A percentile compares a stretch with the other conserved stretches of the same genome.
These are phyloP conservation scores for Augiades crinisus DNA, from an alignment of 2,888 invertebrate species.

Conservation along the genomic window DNA sequence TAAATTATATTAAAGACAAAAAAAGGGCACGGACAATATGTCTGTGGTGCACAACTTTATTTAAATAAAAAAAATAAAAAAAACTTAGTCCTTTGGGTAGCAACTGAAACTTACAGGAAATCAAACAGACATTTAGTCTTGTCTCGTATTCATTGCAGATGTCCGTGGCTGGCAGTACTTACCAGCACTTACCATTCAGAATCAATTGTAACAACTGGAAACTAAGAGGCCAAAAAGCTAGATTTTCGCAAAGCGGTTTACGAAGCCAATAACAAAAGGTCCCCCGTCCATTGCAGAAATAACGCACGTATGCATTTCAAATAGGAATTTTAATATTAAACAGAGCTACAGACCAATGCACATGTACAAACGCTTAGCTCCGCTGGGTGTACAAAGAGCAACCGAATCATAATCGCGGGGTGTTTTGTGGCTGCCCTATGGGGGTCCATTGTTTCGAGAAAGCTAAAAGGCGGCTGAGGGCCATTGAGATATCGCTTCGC, in stretches of 20 bases:
- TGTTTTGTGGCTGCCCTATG: constrained; percentile 22
- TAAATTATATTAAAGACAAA: no score
- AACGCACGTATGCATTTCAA: constrained; percentile 12
- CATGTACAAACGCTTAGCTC: constrained; percentile 8
- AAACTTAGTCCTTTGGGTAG: no score
- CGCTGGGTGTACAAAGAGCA: constrained; percentile 18
- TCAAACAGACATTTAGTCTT: no score
- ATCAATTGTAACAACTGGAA: no score
- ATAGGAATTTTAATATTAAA: constrained; percentile 21
- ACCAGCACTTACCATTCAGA: no score
- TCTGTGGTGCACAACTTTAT: no score
- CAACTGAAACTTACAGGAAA: no score
- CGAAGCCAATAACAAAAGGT: background rate
- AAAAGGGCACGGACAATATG: no score
- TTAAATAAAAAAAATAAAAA: no score
- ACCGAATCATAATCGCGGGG: constrained; percentile 24
- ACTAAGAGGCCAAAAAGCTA: no score
- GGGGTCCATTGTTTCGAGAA: constrained; percentile 36
- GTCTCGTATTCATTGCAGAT: no score
- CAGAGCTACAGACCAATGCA: constrained; percentile 4
- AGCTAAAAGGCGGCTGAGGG: constrained; percentile 36
- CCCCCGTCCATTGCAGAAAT: background rate
- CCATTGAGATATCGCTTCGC: constrained; percentile 36
- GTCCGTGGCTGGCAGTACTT: no score
- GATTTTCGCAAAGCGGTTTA: background rate